These are phyloP conservation scores for Chaenogobius annularis DNA, from an alignment of 2,113 vertebrate species.

Conservation along the genomic window DNA sequence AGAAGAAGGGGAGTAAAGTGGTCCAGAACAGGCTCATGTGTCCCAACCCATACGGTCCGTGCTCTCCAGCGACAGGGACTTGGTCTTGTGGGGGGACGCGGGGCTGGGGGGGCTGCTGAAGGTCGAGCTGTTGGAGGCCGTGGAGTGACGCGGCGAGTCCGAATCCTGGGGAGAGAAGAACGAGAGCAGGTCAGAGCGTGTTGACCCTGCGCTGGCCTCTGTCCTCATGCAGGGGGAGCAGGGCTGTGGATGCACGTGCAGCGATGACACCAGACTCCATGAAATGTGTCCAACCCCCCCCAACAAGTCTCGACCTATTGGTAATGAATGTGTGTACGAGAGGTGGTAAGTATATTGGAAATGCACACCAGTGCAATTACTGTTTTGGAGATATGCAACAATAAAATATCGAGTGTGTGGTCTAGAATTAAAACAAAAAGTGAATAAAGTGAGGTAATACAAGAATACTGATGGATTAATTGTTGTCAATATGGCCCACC, in stretches of 20 bases:
- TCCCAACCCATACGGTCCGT: constrained; percentile 95
- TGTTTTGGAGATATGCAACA: too few relatives aligned
- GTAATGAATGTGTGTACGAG: neutral
- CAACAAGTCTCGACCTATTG: too few relatives aligned
- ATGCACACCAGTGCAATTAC: too few relatives aligned
- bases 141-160: constrained; percentile 95
- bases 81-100: constrained; percentile 92
- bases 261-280: neutral
- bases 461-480: too few relatives aligned
- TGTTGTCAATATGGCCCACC: too few relatives aligned
- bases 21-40: constrained; percentile 79
- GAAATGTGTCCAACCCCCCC: neutral
- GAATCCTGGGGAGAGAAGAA: constrained; percentile 84
- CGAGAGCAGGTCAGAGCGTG: neutral
- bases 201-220: neutral
- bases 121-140: constrained; percentile 98
- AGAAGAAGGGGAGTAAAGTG: constrained; percentile 10
- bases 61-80: constrained; percentile 96
- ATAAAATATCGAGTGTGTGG: too few relatives aligned
- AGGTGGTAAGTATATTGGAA: too few relatives aligned
- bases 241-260: neutral
- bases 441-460: too few relatives aligned
- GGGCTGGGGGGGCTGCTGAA: constrained; percentile 98
- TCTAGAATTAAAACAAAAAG: too few relatives aligned
- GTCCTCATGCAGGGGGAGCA: neutral